phyloP scores from a whole-genome alignment of 2,888 invertebrate genomes.

The Scaptomyza reducta region DNA sequence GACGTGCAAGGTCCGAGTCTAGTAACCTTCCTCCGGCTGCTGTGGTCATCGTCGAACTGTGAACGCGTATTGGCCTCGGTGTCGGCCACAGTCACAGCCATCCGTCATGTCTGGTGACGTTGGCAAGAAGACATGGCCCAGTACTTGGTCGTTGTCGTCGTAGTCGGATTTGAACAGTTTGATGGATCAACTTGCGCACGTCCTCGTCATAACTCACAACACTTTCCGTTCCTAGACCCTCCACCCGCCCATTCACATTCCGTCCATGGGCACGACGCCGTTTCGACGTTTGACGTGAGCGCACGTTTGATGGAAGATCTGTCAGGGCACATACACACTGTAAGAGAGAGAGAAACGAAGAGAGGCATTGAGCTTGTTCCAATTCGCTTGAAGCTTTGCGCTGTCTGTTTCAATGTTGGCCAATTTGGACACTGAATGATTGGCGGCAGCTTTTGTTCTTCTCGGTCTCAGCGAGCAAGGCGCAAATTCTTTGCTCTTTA shows the following conservation, averaged over 20 bases:
- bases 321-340: conserved; percentile 48
- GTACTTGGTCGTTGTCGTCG: conserved; percentile 23
- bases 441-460: conserved; percentile 78
- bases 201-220: conserved; percentile 77
- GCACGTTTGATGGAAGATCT: conserved; percentile 78
- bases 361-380: conserved; percentile 72
- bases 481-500: conserved; percentile 54
- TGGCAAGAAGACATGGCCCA: conserved; percentile 51
- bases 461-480: conserved; percentile 9
- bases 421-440: conserved; percentile 77
- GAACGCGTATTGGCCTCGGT: conserved; percentile 54
- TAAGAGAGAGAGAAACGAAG: background rate
- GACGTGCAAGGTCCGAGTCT: conserved; percentile 32
- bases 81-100: conserved; percentile 75
- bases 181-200: conserved; percentile 79
- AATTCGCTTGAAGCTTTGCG: conserved; percentile 69
- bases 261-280: conserved; percentile 54
- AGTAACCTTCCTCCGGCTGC: conserved; percentile 3
- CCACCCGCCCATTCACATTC: conserved; percentile 15
- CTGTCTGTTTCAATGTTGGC: conserved; percentile 78
- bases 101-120: conserved; percentile 71
- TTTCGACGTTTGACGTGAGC: conserved; percentile 77
- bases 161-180: conserved; percentile 74
- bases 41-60: conserved; percentile 42
- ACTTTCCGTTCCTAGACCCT: conserved; percentile 51